Evolutionary conservation across 2,888 invertebrate genomes (phyloP).

Genomic region (Odontomyia ornata): DNA sequence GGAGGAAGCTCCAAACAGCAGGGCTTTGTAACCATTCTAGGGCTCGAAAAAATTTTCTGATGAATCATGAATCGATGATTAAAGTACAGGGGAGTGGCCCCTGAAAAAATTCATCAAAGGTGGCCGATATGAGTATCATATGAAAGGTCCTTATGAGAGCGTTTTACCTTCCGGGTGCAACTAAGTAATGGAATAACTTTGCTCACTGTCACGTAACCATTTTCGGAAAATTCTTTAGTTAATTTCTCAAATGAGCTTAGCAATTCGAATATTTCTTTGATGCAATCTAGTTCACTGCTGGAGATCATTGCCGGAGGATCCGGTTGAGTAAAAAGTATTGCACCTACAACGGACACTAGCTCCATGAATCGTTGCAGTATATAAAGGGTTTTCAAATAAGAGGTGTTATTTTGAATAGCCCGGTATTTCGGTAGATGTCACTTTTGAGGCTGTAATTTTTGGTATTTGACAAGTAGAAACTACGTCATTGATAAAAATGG

Average conservation of each 20-base stretch:
- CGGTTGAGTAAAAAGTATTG: not conserved
- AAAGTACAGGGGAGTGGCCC: too few species aligned
- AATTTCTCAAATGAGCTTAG: slow-evolving; percentile 53
- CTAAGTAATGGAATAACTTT: slow-evolving; percentile 48
- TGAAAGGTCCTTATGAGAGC: too few species aligned
- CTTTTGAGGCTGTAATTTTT: too few species aligned
- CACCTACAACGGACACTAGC: not conserved
- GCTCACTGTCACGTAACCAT: slow-evolving; percentile 54
- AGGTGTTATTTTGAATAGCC: too few species aligned
- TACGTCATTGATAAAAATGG: too few species aligned
- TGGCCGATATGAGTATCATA: too few species aligned
- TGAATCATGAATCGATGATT: too few species aligned
- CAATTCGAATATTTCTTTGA: slow-evolving; percentile 48
- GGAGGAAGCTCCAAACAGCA: not conserved
- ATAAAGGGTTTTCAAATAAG: too few species aligned
- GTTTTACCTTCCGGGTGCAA: not conserved
- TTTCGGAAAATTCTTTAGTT: slow-evolving; percentile 54
- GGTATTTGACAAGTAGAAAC: too few species aligned
- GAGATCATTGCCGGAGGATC: slow-evolving; percentile 13
- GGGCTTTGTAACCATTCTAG: not conserved
- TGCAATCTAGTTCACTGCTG: slow-evolving; percentile 51
- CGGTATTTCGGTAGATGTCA: too few species aligned
- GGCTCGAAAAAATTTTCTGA: too few species aligned
- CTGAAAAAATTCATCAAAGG: too few species aligned
- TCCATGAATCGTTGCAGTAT: not conserved